Base-by-base conservation (phyloP, 1,140 invertebrate species). In the Drosophila lacteicornis region DNA sequence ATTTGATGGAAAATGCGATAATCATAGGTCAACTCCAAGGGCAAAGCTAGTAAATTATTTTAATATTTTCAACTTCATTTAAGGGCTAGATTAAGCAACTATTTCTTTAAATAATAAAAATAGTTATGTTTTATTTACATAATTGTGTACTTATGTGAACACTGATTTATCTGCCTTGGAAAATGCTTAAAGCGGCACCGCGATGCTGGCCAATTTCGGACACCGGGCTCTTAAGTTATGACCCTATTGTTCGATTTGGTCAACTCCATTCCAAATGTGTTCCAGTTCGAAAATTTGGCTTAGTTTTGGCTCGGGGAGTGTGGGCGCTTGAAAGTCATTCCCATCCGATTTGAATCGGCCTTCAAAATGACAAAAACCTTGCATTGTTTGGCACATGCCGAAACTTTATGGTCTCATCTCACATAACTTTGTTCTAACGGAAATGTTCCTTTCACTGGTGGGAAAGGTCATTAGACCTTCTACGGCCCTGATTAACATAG, bases 391-490 rank as follows among this genome's bases (percentile, higher is more conserved):
- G 30, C 51, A 25, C 51, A 55, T 38, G 51, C 36, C 13, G 36
- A 38, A 74, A 9, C 5, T 59, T 46, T 45, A 43, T 43, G 30
- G 38, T 11, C 9, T 47, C 50, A 46, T 15, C 53, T 33, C 49
- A 27, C 38, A 59, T 36, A 11, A 11, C 43, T 71, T 36, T 25
- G 36, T 73, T 59, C 53, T 71, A 58, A 42, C 42, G 42, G 38
- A 75, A 47, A 38, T 11, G 9, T 47, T 50, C 75, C 57, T 78
- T 70, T 78, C 45, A n/a, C 51, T 57, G 12, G 33, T 15, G 42
- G n/a, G 75, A 62, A 78, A 79, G 75, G 65, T 79, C 75, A 53
- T 70, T 78, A 78, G n/a, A 79, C 75, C 51, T 59, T 75, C 51
- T 58, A 45, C 4, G 36, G 40, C 62, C 36, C 11, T 38, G 30